phyloP scores from a whole-genome alignment of 2,113 vertebrate genomes.

The Siniperca knerii region DNA sequence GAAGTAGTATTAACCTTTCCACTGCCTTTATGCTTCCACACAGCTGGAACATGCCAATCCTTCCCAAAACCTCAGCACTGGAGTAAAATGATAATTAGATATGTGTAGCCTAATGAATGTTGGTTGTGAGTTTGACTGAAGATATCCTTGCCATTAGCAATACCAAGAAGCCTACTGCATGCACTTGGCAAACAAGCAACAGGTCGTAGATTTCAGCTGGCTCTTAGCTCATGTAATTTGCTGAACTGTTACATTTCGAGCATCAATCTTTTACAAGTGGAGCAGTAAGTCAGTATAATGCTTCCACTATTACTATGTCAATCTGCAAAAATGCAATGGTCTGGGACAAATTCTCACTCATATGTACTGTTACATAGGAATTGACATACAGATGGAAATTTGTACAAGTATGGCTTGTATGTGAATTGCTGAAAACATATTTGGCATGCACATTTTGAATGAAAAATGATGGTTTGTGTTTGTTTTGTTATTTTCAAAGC shows the following conservation, averaged over 20 bases:
- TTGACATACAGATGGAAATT: background rate
- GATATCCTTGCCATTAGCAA: background rate
- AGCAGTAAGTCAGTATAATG: slow-evolving; percentile 17
- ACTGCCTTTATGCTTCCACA: slow-evolving; percentile 1
- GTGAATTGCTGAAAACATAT: slow-evolving; percentile 7
- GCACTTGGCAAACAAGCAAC: slow-evolving; percentile 12
- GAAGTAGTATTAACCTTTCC: slow-evolving; percentile 1
- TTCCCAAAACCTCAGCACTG: background rate
- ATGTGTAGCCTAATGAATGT: background rate
- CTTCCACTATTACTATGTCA: slow-evolving; percentile 16
- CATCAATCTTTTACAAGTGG: slow-evolving; percentile 17
- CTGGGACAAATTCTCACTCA: slow-evolving; percentile 4
- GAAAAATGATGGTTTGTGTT: background rate
- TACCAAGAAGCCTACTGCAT: background rate
- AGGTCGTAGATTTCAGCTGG: background rate
- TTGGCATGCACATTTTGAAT: background rate
- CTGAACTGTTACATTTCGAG: background rate
- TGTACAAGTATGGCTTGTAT: background rate
- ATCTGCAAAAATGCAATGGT: slow-evolving; percentile 10
- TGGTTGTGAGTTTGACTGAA: slow-evolving; percentile 18
- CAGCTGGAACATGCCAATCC: background rate
- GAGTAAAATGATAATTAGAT: background rate
- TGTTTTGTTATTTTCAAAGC: background rate
- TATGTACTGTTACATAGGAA: background rate
- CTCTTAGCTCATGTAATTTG: background rate